A percentile compares a stretch with the other conserved stretches of the same genome.
Conservation (phyloP, 2,113 vertebrate genomes). For the Pterocles orientalis region DNA sequence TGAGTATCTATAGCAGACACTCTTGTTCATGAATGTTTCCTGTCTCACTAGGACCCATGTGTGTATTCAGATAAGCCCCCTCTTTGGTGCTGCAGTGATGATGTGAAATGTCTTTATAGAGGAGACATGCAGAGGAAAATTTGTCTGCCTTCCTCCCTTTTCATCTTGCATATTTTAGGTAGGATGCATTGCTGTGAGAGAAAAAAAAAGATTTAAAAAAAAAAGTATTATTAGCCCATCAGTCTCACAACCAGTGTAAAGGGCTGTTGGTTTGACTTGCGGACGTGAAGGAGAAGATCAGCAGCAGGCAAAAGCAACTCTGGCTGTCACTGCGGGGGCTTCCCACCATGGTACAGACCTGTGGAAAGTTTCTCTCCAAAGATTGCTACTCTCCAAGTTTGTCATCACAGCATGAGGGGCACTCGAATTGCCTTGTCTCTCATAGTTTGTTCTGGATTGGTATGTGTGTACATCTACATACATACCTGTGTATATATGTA, state of each 20-base stretch:
- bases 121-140: neutral
- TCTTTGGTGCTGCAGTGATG: neutral
- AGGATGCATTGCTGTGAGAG: neutral
- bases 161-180: neutral
- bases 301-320: neutral
- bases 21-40: neutral
- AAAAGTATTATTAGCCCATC: neutral
- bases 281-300: neutral
- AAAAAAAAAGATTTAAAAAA: neutral
- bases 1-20: neutral
- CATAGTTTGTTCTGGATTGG: neutral
- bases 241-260: neutral
- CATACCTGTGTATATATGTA: neutral
- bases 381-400: neutral
- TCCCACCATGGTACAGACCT: neutral
- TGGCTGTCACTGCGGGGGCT: neutral
- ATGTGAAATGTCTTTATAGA: neutral
- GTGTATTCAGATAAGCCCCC: neutral
- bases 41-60: neutral
- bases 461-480: neutral
- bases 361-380: neutral
- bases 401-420: neutral
- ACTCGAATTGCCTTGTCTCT: neutral
- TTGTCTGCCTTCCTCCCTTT: neutral
- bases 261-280: neutral